phyloP scores from a whole-genome alignment of 2,797 vertebrate genomes.

The Gila robusta region DNA sequence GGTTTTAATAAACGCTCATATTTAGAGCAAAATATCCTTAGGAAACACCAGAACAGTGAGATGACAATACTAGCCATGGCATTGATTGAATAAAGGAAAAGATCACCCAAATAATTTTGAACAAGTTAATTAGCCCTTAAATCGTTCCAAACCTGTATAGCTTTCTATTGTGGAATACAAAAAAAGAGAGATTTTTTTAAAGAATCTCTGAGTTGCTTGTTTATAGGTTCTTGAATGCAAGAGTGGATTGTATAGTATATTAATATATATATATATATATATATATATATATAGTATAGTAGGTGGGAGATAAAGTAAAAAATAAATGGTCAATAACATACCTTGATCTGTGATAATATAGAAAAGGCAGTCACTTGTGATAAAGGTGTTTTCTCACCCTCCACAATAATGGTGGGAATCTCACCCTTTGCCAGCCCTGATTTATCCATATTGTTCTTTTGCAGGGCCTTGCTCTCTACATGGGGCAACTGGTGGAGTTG shows the following conservation, averaged over 20 bases:
- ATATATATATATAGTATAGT: neutral
- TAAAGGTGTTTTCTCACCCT: conserved; percentile 55
- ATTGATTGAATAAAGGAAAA: neutral
- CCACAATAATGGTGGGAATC: conserved; percentile 48
- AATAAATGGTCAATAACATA: conserved; percentile 63
- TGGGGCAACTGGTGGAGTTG: conserved; percentile 41
- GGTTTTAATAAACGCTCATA: neutral
- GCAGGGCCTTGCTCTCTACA: conserved; percentile 31
- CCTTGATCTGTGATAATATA: conserved; percentile 72
- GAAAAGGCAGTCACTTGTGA: conserved; percentile 56
- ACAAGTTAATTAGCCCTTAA: neutral
- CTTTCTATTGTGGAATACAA: neutral
- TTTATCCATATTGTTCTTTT: conserved; percentile 54
- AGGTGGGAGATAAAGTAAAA: neutral
- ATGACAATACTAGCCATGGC: neutral
- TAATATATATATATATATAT: too few species aligned
- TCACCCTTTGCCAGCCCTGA: conserved; percentile 32
- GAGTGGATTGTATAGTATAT: neutral
- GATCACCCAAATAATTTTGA: too few species aligned
- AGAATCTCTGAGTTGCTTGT: neutral
- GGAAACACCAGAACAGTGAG: neutral
- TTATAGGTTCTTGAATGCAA: neutral
- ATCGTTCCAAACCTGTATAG: neutral
- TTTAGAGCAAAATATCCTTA: neutral
- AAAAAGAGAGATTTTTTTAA: neutral